Base-by-base conservation (phyloP, 2,888 invertebrate species). In the Athrips mouffetella region DNA sequence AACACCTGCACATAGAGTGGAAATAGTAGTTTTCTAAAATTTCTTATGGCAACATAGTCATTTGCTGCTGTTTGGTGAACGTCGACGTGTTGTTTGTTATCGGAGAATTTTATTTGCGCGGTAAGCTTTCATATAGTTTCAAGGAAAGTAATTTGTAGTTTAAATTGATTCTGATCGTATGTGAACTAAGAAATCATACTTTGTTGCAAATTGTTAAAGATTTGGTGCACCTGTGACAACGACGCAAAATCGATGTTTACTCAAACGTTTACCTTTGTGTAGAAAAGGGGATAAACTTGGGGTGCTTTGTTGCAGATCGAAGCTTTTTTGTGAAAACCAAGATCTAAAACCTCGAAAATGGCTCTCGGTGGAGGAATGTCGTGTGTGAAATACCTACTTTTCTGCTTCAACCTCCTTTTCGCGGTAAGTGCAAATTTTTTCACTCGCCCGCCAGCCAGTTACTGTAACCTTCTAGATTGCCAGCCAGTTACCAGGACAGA, bases 371-470 rank as follows among this genome's bases (percentile, higher is more conserved):
- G 92, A 62, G 94, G 94, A 73, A 94, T 95, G 92, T 92, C 94
- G 65, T 96, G 96, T 88, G 92, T 96, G 64, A 97, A 97, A 86
- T 96, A 95, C 79, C 90, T 97, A 52, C 91, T 97, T 44, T 96
- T 96, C 81, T 90, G 94, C 63, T 96, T 96, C 90, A 97, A 96
- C 85, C 91, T 96, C 61, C 82, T 96, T 60, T 94, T 96, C 88
- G 96, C 95, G 85, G 97, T 97, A 87, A 93, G 95, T 51, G 20
- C 27, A 39, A 62, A 52, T 54, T 63, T 18, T 62, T 59, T 48
- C 52, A 42, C 46, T 47, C 25, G 49, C 47, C 54, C 60, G 11
- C 15, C 40, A 15, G 25, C 25, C 21, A 37, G n/a, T n/a, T 18
- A n/a, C 5, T 20, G 18, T 21, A n/a, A 11, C 10, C 7, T 2